These are phyloP conservation scores for Poecile montanus DNA, from an alignment of 2,797 vertebrate species.

Conservation along the genomic window DNA sequence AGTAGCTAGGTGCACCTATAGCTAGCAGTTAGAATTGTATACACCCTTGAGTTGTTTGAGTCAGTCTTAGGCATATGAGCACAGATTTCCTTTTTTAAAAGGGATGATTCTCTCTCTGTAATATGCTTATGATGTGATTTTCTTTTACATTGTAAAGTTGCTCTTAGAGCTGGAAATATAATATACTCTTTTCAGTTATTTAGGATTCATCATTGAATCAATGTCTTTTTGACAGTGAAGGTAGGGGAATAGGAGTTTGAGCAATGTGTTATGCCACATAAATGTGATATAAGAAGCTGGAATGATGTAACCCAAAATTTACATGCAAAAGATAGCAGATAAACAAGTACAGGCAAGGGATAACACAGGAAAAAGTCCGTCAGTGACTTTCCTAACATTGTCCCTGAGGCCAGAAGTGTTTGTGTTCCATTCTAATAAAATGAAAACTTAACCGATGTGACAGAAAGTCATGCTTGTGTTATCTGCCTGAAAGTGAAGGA, in stretches of 20 bases:
- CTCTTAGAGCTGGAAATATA: background rate
- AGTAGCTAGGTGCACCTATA: background rate
- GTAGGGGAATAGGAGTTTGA: background rate
- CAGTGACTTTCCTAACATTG: background rate
- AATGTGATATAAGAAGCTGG: background rate
- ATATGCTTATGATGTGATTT: background rate
- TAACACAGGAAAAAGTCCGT: background rate
- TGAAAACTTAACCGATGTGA: background rate
- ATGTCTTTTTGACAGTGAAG: background rate
- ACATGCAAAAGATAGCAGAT: background rate
- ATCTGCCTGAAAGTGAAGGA: background rate
- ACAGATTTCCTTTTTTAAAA: background rate
- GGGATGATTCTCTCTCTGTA: background rate
- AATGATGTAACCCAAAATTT: background rate
- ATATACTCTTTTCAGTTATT: background rate
- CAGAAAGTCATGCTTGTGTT: background rate
- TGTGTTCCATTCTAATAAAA: background rate
- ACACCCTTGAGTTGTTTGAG: rapidly evolving
- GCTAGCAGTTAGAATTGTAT: background rate
- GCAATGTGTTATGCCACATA: background rate
- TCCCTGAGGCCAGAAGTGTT: background rate
- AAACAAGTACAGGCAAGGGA: background rate
- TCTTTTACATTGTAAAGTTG: background rate
- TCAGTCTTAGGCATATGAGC: background rate
- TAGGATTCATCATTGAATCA: background rate